phyloP scores from a whole-genome alignment of 2,888 invertebrate genomes.

The Steinernema carpocapsae region DNA sequence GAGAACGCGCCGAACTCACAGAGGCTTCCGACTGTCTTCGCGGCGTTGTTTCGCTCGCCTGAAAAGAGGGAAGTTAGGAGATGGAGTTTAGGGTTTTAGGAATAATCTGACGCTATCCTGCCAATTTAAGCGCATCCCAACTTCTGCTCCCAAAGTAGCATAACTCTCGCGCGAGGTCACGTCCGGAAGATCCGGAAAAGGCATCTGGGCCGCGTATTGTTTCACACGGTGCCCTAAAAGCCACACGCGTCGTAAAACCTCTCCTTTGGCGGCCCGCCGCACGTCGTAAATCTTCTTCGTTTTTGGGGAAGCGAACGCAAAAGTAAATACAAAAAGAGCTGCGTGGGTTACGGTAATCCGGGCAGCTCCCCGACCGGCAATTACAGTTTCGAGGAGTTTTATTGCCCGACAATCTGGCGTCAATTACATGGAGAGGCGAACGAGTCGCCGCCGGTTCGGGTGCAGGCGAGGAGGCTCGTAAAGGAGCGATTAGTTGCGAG shows the following conservation, averaged over 20 bases:
- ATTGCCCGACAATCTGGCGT: conserved; percentile 33
- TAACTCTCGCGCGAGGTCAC: background rate
- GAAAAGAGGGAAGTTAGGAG: conserved; percentile 1
- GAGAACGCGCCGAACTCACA: background rate
- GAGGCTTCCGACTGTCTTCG: conserved; percentile 17
- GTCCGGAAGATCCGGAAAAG: background rate
- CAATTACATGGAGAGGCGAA: conserved; percentile 31
- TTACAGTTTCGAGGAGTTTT: conserved; percentile 33
- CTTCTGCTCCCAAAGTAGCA: background rate
- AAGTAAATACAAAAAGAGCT: conserved; percentile 8
- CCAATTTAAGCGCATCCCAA: too few species aligned
- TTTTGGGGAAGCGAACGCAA: background rate
- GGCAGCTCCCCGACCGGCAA: conserved; percentile 16
- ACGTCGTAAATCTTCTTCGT: conserved; percentile 31
- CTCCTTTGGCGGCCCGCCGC: conserved; percentile 27
- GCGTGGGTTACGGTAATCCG: conserved; percentile 33
- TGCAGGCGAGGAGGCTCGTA: conserved; percentile 15
- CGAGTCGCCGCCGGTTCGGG: conserved; percentile 24
- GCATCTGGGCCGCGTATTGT: conserved; percentile 33
- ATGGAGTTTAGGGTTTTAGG: too few species aligned
- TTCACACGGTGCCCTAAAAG: conserved; percentile 33
- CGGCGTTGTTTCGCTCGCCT: conserved; percentile 24
- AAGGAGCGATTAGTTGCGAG: conserved; percentile 27
- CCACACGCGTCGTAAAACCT: conserved; percentile 29
- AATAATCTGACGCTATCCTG: too few species aligned